Percentiles rank a stretch among this genome's conserved stretches.
phyloP scores from a whole-genome alignment of 2,797 vertebrate genomes.

The Rhinophrynus dorsalis region DNA sequence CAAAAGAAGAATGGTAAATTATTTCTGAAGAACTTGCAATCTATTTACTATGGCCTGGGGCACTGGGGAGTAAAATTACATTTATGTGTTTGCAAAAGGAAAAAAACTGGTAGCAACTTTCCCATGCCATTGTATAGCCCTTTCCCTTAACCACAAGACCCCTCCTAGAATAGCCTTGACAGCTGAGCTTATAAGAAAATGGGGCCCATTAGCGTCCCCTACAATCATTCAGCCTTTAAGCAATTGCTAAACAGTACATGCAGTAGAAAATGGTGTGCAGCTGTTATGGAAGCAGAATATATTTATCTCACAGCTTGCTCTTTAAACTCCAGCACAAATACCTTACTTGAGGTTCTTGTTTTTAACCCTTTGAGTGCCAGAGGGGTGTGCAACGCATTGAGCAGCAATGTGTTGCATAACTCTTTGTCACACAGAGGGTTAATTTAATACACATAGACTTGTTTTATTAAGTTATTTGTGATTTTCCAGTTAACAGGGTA shows the following conservation, averaged over 20 bases:
- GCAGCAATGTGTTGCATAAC: no score
- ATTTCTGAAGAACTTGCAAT: conserved; percentile 29
- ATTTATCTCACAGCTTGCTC: conserved; percentile 13
- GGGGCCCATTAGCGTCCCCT: conserved; percentile 21
- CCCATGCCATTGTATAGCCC: conserved; percentile 18
- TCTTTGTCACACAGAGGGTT: no score
- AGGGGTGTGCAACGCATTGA: no score
- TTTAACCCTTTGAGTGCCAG: no score
- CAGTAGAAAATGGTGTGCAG: conserved; percentile 21
- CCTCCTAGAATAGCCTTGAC: conserved; percentile 25
- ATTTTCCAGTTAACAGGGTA: background rate
- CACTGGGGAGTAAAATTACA: conserved; percentile 5
- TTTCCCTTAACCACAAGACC: conserved; percentile 22
- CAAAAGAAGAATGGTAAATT: background rate
- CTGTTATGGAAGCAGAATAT: conserved; percentile 7
- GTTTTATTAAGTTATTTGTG: no score
- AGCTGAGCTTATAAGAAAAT: conserved; percentile 34
- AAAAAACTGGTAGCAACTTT: conserved; percentile 5
- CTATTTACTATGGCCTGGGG: conserved; percentile 29
- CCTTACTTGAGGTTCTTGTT: no score
- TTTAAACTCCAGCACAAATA: background rate
- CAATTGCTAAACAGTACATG: conserved; percentile 15
- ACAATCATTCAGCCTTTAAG: conserved; percentile 25
- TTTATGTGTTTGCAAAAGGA: conserved; percentile 4
- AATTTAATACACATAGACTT: no score